Evolutionary conservation across 2,113 vertebrate species (phyloP).

Genomic region (Neomonachus schauinslandi): DNA sequence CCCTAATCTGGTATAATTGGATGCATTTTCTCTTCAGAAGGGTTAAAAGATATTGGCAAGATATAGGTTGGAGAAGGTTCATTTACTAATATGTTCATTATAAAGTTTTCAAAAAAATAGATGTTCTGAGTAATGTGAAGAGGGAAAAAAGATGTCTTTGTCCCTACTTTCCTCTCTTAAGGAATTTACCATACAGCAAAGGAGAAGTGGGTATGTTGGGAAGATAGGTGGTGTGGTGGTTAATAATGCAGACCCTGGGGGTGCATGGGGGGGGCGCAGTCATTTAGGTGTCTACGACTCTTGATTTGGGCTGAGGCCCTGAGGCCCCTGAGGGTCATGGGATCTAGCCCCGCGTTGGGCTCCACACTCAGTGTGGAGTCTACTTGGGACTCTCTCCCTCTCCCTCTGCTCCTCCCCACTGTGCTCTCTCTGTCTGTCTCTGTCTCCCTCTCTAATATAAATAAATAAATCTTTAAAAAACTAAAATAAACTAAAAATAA

Average conservation of each 20-base stretch:
- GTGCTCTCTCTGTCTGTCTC: not conserved
- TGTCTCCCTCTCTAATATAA: not conserved
- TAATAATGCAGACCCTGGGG: not conserved
- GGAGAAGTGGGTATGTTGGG: not conserved
- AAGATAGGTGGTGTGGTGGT: not conserved
- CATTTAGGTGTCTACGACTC: fast-evolving
- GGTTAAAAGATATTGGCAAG: not conserved
- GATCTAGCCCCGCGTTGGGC: not conserved
- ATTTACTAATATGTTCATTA: not conserved
- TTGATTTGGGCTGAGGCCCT: not conserved
- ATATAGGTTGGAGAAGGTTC: not conserved
- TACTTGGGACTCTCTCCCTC: not conserved
- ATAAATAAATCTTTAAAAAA: not conserved
- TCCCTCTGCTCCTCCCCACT: not conserved
- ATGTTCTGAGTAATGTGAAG: not conserved
- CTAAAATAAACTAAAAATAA: not conserved
- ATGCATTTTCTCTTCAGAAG: constrained; percentile 33
- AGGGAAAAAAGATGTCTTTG: not conserved
- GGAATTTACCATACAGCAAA: not conserved
- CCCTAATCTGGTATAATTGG: not conserved
- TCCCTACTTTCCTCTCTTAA: not conserved
- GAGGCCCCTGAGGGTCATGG: not conserved
- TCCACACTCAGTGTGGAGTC: not conserved
- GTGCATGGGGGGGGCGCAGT: not conserved
- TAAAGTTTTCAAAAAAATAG: not conserved